Evolutionary conservation across 2,888 invertebrate species (phyloP), one percentile per base, ranked within the genome.

Genomic region (Leptopterna dolabrata): DNA sequence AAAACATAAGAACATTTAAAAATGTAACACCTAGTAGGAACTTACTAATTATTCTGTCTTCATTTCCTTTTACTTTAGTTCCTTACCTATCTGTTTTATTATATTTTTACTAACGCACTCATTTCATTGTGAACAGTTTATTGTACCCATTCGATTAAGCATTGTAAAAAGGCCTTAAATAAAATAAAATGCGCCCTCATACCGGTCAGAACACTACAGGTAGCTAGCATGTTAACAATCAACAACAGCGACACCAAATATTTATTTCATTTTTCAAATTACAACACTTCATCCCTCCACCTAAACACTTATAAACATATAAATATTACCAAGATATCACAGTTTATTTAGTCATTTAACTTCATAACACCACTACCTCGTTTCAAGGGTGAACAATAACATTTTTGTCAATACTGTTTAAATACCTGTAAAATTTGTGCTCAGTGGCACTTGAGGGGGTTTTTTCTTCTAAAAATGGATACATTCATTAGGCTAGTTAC

Each of bases 261-360:
- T 63, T 11, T 63, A 14, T 36, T 30, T 36, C 13, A 36, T 76
- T 76, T n/a, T 76, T 30, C 30, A 43, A 76, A 76, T 30, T 30
- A 76, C 36, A 43, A 41, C 76, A 76, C 29, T 41, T 76, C 36
- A 16, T 19, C 13, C 76, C 29, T 36, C 29, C 76, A 36, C 14
- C 45, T 45, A 78, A 78, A 78, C 78, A 78, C 45, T 43, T 78
- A 78, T 45, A 78, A 78, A 78, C 78, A 78, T 78, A 78, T 45
- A 78, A 78, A 78, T 78, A 78, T 78, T 78, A 78, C 45, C 45
- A 45, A n/a, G n/a, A 78, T 78, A 78, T 78, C 78, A 78, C 78
- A 78, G 78, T 43, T 78, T 78, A 24, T 29, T 73, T 73, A 73
- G 73, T 73, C 73, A 73, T 73, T 73, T 36, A 73, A 16, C n/a